Conservation (phyloP, 2,113 vertebrate species). For the Eulemur rufifrons region DNA sequence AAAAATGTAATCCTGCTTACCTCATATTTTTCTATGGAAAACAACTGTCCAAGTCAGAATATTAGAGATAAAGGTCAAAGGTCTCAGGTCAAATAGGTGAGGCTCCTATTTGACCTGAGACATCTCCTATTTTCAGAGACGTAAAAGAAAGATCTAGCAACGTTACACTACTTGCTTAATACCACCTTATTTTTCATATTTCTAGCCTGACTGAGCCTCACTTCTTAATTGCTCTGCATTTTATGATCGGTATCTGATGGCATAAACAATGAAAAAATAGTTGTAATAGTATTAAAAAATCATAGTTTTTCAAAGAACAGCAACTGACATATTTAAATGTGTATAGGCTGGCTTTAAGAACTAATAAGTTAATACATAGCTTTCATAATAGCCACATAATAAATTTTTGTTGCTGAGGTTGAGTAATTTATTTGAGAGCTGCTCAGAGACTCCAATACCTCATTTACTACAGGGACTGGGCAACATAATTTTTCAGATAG, state of each 20-base stretch:
- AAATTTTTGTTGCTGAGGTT: slow-evolving; percentile 36
- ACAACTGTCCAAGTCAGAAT: neutral
- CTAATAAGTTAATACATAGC: neutral
- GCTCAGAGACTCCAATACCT: neutral
- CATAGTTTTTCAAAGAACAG: neutral
- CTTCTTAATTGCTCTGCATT: neutral
- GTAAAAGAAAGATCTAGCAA: neutral
- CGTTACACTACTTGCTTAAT: neutral
- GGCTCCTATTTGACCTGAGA: neutral
- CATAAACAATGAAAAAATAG: slow-evolving; percentile 7
- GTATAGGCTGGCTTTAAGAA: slow-evolving; percentile 7
- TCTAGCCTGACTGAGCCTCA: neutral
- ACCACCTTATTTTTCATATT: neutral
- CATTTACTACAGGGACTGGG: neutral
- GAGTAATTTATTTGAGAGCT: neutral
- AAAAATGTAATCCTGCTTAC: slow-evolving; percentile 4
- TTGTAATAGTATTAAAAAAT: neutral
- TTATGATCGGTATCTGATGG: neutral
- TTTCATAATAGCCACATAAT: slow-evolving; percentile 37
- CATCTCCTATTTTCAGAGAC: neutral
- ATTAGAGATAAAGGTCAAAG: slow-evolving; percentile 27
- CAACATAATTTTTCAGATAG: slow-evolving; percentile 30
- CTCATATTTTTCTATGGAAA: slow-evolving; percentile 17
- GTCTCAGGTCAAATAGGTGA: neutral
- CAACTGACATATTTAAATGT: neutral